phyloP scores from a whole-genome alignment of 2,113 vertebrate species.

The Myodes glareolus region DNA sequence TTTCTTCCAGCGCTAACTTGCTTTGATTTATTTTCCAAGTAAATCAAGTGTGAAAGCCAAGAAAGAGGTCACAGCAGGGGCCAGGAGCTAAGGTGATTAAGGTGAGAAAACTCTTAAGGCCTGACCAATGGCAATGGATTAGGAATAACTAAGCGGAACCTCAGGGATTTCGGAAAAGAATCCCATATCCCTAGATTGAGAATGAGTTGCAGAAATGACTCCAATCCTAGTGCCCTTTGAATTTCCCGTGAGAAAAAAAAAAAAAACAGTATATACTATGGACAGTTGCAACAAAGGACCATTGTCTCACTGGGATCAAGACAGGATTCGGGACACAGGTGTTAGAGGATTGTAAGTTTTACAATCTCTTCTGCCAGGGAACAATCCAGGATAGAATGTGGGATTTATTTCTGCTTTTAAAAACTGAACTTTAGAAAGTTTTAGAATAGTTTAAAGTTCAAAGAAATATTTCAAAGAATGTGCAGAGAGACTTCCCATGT shows the following conservation, averaged over 20 bases:
- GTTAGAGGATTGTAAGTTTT: accelerated
- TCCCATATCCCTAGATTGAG: background rate
- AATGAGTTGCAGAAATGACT: background rate
- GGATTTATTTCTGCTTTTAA: background rate
- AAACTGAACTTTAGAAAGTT: background rate
- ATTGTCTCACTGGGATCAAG: accelerated
- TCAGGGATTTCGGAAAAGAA: background rate
- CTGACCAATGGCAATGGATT: background rate
- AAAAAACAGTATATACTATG: accelerated
- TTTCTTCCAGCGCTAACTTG: background rate
- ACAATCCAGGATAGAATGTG: background rate
- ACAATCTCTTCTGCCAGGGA: background rate
- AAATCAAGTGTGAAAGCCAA: background rate
- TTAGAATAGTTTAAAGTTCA: background rate
- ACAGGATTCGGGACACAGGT: background rate
- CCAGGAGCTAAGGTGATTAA: background rate
- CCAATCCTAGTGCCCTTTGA: background rate
- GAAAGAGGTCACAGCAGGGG: background rate
- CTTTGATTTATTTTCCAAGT: constrained; percentile 41
- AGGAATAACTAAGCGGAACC: background rate
- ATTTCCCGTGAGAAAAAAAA: background rate
- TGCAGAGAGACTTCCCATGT: background rate
- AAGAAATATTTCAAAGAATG: background rate
- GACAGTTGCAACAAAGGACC: background rate
- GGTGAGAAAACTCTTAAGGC: background rate